Evolutionary conservation across 1,140 invertebrate genomes (phyloP).

Genomic region (Mactra quadrangularis): DNA sequence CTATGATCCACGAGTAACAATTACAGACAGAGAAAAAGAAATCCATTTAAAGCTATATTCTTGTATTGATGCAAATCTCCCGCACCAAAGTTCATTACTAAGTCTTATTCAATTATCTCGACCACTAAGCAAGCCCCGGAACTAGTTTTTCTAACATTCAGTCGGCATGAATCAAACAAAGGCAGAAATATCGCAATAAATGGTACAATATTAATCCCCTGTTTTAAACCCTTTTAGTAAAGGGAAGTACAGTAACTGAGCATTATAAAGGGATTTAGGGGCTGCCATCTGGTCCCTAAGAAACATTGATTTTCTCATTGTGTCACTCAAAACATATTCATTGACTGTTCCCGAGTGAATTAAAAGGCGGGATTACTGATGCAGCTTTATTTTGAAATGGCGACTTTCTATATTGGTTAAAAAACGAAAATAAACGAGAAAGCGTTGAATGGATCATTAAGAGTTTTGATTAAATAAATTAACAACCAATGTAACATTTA

Average conservation of each 20-base stretch:
- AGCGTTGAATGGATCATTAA: no score
- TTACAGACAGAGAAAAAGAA: no score
- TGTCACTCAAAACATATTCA: slow-evolving; percentile 28
- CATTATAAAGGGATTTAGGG: slow-evolving; percentile 48
- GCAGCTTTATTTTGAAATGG: not conserved
- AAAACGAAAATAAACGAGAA: no score
- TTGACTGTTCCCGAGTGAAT: not conserved
- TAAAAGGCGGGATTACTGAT: no score
- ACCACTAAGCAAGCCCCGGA: not conserved
- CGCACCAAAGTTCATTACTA: slow-evolving; percentile 6
- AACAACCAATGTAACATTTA: no score
- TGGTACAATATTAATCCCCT: slow-evolving; percentile 24
- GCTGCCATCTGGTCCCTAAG: slow-evolving; percentile 31
- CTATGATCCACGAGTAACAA: no score
- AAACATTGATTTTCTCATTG: slow-evolving; percentile 21
- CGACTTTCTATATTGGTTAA: no score
- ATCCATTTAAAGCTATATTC: no score
- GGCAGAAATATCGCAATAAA: slow-evolving; percentile 10
- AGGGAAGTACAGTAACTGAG: slow-evolving; percentile 22
- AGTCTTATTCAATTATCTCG: slow-evolving; percentile 28
- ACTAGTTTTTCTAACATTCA: not conserved
- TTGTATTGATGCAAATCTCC: no score
- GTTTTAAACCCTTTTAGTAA: slow-evolving; percentile 27
- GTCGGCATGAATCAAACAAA: not conserved
- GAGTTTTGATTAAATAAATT: no score